phyloP scores from a whole-genome alignment of 2,797 vertebrate species.

The Acanthopagrus latus region DNA sequence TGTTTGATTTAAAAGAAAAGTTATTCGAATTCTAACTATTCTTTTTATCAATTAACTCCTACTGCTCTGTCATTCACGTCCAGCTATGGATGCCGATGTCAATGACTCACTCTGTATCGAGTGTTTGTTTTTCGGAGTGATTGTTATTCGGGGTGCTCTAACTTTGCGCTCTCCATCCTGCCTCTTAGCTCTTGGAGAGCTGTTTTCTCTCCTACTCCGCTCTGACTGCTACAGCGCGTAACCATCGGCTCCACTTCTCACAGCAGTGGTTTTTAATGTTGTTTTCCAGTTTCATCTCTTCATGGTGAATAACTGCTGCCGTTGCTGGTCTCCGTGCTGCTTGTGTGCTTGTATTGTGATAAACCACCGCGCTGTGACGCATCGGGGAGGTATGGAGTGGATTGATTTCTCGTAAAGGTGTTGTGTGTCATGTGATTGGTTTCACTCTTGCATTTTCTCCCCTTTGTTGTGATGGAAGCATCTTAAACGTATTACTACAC shows the following conservation, averaged over 20 bases:
- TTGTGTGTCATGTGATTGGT: too few species aligned
- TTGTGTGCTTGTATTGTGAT: neutral
- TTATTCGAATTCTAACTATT: neutral
- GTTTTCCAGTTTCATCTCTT: neutral
- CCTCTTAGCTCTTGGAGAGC: neutral
- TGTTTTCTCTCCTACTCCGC: neutral
- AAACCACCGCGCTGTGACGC: too few species aligned
- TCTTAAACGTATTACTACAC: too few species aligned
- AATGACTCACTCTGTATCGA: neutral
- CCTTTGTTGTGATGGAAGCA: too few species aligned
- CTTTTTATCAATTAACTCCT: neutral
- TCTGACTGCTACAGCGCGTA: neutral
- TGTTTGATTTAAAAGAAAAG: too few species aligned
- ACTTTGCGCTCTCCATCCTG: neutral
- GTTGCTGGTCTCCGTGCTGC: neutral
- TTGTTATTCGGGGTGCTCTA: neutral
- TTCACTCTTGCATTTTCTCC: too few species aligned
- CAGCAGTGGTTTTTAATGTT: neutral
- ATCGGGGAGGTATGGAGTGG: too few species aligned
- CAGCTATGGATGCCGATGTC: neutral
- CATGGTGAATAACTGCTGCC: neutral
- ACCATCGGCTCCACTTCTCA: neutral
- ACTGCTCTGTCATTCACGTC: neutral
- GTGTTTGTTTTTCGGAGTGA: neutral
- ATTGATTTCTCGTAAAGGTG: too few species aligned